A percentile compares a stretch with the other conserved stretches of the same genome.
Evolutionary conservation across 2,888 invertebrate genomes (phyloP).

Genomic region (Brachyopa scutellaris): DNA sequence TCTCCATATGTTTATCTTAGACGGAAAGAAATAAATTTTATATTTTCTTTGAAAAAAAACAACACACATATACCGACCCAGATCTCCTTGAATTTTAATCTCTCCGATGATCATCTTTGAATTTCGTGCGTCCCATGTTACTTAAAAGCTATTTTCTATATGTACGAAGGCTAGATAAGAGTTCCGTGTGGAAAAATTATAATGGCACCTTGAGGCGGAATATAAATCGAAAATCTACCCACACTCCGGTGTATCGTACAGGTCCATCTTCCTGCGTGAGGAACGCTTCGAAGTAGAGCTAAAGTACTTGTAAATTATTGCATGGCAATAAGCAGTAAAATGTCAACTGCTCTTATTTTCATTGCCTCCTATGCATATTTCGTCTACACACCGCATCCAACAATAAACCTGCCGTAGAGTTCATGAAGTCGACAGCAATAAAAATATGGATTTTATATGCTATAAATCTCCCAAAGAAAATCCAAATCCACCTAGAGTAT

Average conservation of each 20-base stretch:
- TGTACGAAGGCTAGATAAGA: slow-evolving; percentile 39
- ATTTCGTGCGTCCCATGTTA: slow-evolving; percentile 20
- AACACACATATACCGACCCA: no score
- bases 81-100: slow-evolving; percentile 43
- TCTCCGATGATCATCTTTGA: slow-evolving; percentile 12
- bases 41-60: slow-evolving; percentile 10
- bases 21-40: slow-evolving; percentile 47
- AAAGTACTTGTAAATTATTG: slow-evolving; percentile 58
- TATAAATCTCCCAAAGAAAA: slow-evolving; percentile 27
- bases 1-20: slow-evolving; percentile 59
- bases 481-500: slow-evolving; percentile 21
- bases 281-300: slow-evolving; percentile 15
- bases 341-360: slow-evolving; percentile 57
- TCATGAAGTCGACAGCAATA: slow-evolving; percentile 39
- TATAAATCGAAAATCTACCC: slow-evolving; percentile 57
- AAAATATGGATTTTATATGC: slow-evolving; percentile 48
- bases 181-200: slow-evolving; percentile 40
- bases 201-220: slow-evolving; percentile 51
- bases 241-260: slow-evolving; percentile 1
- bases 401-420: slow-evolving; percentile 33
- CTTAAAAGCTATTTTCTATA: no score
- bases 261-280: neutral
- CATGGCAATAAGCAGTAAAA: slow-evolving; percentile 66
- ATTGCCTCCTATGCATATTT: slow-evolving; percentile 51
- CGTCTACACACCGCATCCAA: slow-evolving; percentile 15